Conservation (phyloP, 2,113 vertebrate species). For the rabbit (Oryctolagus cuniculus) region DNA sequence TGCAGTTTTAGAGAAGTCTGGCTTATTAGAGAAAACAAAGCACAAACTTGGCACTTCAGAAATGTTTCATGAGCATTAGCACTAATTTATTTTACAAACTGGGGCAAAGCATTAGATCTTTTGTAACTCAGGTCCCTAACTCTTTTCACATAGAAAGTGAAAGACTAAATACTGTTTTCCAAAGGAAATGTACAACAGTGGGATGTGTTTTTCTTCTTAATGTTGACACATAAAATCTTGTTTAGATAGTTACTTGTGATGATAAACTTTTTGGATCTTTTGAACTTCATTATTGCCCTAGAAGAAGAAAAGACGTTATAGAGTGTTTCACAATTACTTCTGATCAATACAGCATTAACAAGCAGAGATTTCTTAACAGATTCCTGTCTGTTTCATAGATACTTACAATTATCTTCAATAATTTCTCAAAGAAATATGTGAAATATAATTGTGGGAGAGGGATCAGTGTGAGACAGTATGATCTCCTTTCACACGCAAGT, state of each 20-base stretch:
- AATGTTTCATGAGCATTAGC: slow-evolving; percentile 49
- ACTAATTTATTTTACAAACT: slow-evolving; percentile 62
- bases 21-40: slow-evolving; percentile 65
- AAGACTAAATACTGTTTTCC: slow-evolving; percentile 42
- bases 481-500: background rate
- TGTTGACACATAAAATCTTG: background rate
- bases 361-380: background rate
- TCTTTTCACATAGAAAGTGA: background rate
- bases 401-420: background rate
- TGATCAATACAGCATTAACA: background rate
- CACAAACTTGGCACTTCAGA: slow-evolving; percentile 30
- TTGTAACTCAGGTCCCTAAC: slow-evolving; percentile 54
- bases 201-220: slow-evolving; percentile 21
- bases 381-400: background rate
- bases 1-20: slow-evolving; percentile 26
- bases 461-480: background rate
- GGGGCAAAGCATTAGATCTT: background rate
- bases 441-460: background rate
- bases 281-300: background rate
- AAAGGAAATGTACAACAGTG: background rate
- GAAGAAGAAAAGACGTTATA: background rate
- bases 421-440: background rate
- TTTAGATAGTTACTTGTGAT: background rate
- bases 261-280: background rate
- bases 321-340: background rate